Conservation (phyloP, 2,113 vertebrate species). For the Redunca redunca region DNA sequence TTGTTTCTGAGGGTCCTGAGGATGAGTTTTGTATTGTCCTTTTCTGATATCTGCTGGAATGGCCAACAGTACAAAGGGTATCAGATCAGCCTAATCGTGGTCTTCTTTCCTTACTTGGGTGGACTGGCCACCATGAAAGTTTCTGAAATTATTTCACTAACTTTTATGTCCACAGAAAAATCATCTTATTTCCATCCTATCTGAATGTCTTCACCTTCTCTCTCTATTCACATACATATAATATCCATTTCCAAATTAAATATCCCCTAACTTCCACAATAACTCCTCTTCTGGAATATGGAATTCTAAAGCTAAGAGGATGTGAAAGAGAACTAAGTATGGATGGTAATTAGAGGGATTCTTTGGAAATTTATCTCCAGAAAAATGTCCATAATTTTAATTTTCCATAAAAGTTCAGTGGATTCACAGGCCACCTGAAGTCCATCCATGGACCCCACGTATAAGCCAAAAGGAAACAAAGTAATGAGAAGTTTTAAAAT, state of each 20-base stretch:
- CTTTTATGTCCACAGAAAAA: neutral
- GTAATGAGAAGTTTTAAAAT: neutral
- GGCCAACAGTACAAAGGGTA: neutral
- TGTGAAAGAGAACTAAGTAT: too few species aligned
- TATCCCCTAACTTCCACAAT: neutral
- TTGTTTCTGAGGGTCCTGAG: constrained; percentile 75
- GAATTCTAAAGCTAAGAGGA: neutral
- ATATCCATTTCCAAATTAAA: neutral
- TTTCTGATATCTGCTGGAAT: constrained; percentile 83
- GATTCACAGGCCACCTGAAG: neutral
- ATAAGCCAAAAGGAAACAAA: neutral
- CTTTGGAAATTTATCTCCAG: neutral
- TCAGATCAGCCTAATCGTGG: neutral
- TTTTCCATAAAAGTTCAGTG: neutral
- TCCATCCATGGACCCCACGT: neutral
- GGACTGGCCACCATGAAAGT: neutral
- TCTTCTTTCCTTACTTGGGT: neutral
- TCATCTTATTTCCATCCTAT: neutral
- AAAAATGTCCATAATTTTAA: neutral
- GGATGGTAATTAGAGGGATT: neutral
- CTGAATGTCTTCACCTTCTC: neutral
- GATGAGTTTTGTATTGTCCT: constrained; percentile 80
- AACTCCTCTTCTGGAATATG: neutral
- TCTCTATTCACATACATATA: neutral
- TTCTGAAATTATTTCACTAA: neutral